These are phyloP conservation scores for Heliconius ismenius DNA, from an alignment of 2,888 invertebrate genomes.

Conservation along the genomic window DNA sequence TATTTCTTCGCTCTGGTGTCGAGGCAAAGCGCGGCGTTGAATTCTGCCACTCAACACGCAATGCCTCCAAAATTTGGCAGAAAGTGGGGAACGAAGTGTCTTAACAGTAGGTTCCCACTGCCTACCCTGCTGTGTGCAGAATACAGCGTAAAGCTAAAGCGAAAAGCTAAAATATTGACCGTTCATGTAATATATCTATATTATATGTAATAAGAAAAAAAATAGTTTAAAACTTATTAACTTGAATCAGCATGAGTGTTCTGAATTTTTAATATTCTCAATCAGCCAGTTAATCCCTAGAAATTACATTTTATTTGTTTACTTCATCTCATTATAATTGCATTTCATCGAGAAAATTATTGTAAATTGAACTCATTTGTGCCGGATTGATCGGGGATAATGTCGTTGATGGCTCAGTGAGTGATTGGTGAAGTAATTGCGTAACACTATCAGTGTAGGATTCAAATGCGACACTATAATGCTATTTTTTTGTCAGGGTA, in stretches of 20 bases:
- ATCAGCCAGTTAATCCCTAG: conserved; percentile 18
- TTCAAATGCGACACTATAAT: neutral
- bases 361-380: conserved; percentile 31
- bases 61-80: too few relatives aligned
- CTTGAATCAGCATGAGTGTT: neutral
- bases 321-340: conserved; percentile 28
- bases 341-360: conserved; percentile 31
- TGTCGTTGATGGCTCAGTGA: conserved; percentile 31
- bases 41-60: too few relatives aligned
- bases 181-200: neutral
- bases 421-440: conserved; percentile 4
- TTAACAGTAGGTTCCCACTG: too few relatives aligned
- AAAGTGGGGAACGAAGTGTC: too few relatives aligned
- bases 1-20: too few relatives aligned
- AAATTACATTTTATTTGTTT: conserved; percentile 19
- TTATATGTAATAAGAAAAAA: neutral
- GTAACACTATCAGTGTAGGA: conserved; percentile 8
- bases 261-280: conserved; percentile 17
- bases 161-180: neutral
- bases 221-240: neutral
- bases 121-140: too few relatives aligned
- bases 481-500: neutral
- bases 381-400: conserved; percentile 31
- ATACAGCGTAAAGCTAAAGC: too few relatives aligned
- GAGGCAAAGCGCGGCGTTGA: too few relatives aligned